Percentiles rank a stretch among this genome's conserved stretches.
phyloP scores from a whole-genome alignment of 2,888 invertebrate genomes.

The Tyria jacobaeae region DNA sequence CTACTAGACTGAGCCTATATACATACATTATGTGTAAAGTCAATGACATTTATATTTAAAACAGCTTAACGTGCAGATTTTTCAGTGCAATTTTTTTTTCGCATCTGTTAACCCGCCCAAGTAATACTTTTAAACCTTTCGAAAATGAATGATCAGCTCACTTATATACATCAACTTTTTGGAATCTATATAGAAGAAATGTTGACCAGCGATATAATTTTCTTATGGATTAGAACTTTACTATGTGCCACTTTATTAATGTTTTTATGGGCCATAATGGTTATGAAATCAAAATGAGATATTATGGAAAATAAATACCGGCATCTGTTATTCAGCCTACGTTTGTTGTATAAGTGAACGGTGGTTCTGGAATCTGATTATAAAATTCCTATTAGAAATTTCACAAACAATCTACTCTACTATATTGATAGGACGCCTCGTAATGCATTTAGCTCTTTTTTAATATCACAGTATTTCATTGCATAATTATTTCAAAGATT shows the following conservation, averaged over 20 bases:
- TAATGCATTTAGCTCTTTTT: not conserved
- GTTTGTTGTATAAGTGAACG: constrained; percentile 11
- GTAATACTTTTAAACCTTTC: too few species aligned
- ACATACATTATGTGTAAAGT: too few species aligned
- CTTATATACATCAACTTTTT: too few species aligned
- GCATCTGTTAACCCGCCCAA: too few species aligned
- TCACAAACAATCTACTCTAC: not conserved
- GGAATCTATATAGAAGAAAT: too few species aligned
- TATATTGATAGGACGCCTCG: not conserved
- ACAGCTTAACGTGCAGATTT: too few species aligned
- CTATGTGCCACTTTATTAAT: not conserved
- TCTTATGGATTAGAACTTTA: not conserved
- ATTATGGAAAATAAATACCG: constrained; percentile 5
- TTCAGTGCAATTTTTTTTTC: too few species aligned
- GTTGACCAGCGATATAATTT: too few species aligned
- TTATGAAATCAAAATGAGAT: constrained; percentile 3
- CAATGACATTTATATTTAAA: too few species aligned
- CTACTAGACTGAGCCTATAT: too few species aligned
- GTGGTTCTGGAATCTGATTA: constrained; percentile 1
- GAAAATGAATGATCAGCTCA: too few species aligned
- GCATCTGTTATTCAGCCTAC: constrained; percentile 11
- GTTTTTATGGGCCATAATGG: not conserved
- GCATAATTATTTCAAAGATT: too few species aligned
- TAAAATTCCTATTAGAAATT: not conserved
- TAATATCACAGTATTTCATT: not conserved